These are phyloP conservation scores for Nephrotoma flavescens DNA, from an alignment of 2,888 invertebrate species.

Conservation along the genomic window DNA sequence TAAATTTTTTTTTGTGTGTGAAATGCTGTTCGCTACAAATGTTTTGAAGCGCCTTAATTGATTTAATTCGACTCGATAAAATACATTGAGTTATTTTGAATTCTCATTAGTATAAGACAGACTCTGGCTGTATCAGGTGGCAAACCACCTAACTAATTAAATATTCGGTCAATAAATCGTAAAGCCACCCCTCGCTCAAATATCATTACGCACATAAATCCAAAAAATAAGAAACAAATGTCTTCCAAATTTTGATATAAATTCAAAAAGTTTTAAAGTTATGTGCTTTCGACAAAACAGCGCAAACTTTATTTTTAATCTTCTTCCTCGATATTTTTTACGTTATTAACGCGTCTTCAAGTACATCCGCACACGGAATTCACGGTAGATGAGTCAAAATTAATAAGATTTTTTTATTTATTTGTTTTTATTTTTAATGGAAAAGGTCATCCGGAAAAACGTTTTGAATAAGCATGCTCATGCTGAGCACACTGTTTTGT, in stretches of 20 bases:
- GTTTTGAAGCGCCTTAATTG: too few species aligned
- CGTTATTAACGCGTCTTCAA: neutral
- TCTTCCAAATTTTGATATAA: neutral
- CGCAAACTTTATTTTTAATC: neutral
- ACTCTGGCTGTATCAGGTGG: too few species aligned
- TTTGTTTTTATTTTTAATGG: neutral
- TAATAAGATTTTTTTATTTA: too few species aligned
- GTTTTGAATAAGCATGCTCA: neutral
- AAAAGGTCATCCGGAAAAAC: neutral
- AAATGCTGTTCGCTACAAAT: too few species aligned
- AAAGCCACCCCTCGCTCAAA: neutral
- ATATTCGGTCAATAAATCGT: neutral
- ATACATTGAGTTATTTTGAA: too few species aligned
- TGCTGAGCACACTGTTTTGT: neutral
- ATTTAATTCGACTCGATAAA: too few species aligned
- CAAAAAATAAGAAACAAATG: neutral
- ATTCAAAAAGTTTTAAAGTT: neutral
- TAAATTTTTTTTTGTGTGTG: too few species aligned
- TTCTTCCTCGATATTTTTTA: neutral
- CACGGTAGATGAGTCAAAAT: too few species aligned
- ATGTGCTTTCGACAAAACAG: neutral
- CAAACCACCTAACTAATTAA: neutral
- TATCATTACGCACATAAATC: neutral
- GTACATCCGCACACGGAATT: neutral
- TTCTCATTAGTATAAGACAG: too few species aligned